Conservation (phyloP, 37 sponge, comb jelly and placozoan genomes). For the Eunapius fragilis region DNA sequence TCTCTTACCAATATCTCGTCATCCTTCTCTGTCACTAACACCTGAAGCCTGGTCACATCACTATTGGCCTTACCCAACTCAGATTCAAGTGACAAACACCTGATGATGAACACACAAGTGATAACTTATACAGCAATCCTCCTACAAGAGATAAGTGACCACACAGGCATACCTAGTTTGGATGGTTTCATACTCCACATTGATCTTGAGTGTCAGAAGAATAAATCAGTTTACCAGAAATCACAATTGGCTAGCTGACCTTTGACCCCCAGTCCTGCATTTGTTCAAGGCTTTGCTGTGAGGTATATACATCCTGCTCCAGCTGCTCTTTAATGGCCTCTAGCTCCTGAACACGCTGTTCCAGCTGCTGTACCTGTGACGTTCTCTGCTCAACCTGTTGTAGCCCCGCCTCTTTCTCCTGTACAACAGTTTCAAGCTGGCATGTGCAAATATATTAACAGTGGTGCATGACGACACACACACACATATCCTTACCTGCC, state of each 20-base stretch:
- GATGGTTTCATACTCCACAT: not conserved
- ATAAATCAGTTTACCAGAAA: not conserved
- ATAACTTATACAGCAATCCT: no score
- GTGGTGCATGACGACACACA: not conserved
- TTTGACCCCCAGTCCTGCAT: slow-evolving; percentile 34
- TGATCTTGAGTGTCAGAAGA: not conserved
- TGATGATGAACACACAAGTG: no score
- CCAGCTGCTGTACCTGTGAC: slow-evolving; percentile 15
- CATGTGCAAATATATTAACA: not conserved
- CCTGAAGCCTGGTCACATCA: not conserved
- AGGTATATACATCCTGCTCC: slow-evolving; percentile 56
- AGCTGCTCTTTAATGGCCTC: slow-evolving; percentile 73
- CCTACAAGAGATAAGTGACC: no score
- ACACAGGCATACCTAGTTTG: not conserved
- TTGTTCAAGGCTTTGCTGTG: slow-evolving; percentile 48
- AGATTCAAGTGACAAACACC: slow-evolving; percentile 10
- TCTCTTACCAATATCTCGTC: slow-evolving; percentile 29
- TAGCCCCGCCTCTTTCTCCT: slow-evolving; percentile 13
- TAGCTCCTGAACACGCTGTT: slow-evolving; percentile 40
- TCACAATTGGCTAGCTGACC: not conserved
- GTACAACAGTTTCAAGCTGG: slow-evolving; percentile 17
- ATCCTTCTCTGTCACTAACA: slow-evolving; percentile 20
- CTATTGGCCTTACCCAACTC: not conserved
- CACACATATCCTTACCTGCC: not conserved
- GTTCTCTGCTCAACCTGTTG: slow-evolving; percentile 1